Conservation (phyloP, 2,113 vertebrate genomes). For the Poicephalus gulielmi region DNA sequence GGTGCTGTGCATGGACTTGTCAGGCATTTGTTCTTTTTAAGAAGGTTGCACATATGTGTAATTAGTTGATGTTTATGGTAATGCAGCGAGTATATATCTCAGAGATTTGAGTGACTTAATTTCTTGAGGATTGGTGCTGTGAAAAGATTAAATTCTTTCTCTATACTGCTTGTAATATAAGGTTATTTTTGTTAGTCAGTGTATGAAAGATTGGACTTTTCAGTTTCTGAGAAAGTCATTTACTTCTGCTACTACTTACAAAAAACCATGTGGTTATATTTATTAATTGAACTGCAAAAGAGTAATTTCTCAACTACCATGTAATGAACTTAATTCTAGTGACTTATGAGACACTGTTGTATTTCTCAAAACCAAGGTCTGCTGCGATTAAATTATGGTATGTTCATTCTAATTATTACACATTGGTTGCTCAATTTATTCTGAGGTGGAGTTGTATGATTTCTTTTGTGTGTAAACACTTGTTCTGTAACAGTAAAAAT, state of each 20-base stretch:
- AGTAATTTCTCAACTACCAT: constrained; percentile 8
- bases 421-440: constrained; percentile 41
- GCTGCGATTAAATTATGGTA: constrained; percentile 43
- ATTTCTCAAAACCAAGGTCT: not conserved
- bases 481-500: constrained; percentile 12
- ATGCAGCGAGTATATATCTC: not conserved
- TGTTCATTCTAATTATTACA: constrained; percentile 41
- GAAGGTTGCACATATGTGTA: not conserved
- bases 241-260: not conserved
- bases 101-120: not conserved
- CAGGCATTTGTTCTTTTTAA: not conserved
- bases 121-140: not conserved
- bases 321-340: not conserved
- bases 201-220: not conserved
- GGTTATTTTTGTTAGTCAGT: not conserved
- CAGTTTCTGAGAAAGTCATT: not conserved
- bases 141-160: not conserved
- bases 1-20: not conserved
- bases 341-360: not conserved
- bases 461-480: constrained; percentile 33
- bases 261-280: constrained; percentile 16
- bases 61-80: not conserved
- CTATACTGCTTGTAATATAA: not conserved
- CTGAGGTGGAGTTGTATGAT: constrained; percentile 3
- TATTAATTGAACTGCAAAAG: constrained; percentile 19